Percentiles rank a stretch among this genome's conserved stretches.
phyloP scores from a whole-genome alignment of 2,888 invertebrate species.

The Phoenoteleia sp. region DNA sequence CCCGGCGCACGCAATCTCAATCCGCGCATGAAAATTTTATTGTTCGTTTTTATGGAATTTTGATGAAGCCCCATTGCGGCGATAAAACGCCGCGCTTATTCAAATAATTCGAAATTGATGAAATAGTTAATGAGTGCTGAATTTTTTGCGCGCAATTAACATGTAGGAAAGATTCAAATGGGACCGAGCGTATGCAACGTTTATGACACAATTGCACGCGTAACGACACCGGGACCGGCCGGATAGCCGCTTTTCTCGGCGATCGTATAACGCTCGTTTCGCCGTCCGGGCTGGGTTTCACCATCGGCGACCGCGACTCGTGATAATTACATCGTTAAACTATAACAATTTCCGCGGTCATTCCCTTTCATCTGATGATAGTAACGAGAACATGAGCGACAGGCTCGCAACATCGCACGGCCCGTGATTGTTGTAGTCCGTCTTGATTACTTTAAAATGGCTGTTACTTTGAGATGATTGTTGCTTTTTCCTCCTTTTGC shows the following conservation, averaged over 20 bases:
- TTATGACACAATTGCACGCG: constrained; percentile 62
- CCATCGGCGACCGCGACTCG: constrained; percentile 65
- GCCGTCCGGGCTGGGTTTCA: constrained; percentile 39
- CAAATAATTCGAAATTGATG: constrained; percentile 55
- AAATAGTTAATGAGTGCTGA: constrained; percentile 59
- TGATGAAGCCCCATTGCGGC: constrained; percentile 19
- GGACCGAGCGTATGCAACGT: constrained; percentile 58
- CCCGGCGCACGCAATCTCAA: too few relatives aligned
- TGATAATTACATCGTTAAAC: constrained; percentile 81
- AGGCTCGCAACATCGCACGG: constrained; percentile 22
- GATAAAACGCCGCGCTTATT: constrained; percentile 25
- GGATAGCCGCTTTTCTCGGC: constrained; percentile 57
- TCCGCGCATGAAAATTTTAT: constrained; percentile 45
- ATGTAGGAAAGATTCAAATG: constrained; percentile 56
- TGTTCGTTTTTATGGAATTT: constrained; percentile 39
- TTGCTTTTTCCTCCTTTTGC: constrained; percentile 36
- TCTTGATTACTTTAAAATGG: constrained; percentile 66
- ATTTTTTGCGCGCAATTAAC: constrained; percentile 67
- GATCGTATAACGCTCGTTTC: constrained; percentile 66
- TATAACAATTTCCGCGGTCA: constrained; percentile 81
- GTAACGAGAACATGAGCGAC: constrained; percentile 48
- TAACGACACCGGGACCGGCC: constrained; percentile 56
- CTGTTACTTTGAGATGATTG: constrained; percentile 58
- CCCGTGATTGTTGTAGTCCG: constrained; percentile 53
- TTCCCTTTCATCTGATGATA: constrained; percentile 79